A percentile compares a stretch with the other conserved stretches of the same genome.
phyloP scores from a whole-genome alignment of 2,113 vertebrate genomes.

The Toxotes chatareus region DNA sequence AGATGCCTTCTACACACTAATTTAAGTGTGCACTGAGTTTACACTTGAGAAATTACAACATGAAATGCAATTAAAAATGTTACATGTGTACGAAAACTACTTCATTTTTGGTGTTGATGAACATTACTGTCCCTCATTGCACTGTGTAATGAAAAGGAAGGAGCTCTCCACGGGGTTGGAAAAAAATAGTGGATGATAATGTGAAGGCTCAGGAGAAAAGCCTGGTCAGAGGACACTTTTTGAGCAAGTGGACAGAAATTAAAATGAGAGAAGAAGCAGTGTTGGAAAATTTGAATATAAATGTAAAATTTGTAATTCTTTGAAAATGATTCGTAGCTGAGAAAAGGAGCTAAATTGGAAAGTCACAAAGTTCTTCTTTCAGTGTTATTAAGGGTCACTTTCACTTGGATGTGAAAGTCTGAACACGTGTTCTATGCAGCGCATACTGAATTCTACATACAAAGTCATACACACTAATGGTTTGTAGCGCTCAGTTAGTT shows the following conservation, averaged over 20 bases:
- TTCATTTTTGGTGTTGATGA: constrained; percentile 1
- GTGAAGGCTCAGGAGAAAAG: neutral
- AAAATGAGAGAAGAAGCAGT: neutral
- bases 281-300: neutral
- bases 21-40: constrained; percentile 2
- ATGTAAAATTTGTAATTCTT: neutral
- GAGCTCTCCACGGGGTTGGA: too few species aligned
- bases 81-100: neutral
- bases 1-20: constrained; percentile 28
- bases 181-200: neutral
- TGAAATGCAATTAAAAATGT: neutral
- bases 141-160: constrained; percentile 1
- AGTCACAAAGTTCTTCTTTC: neutral
- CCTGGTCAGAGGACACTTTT: neutral
- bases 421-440: neutral
- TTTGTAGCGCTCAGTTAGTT: neutral
- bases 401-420: constrained; percentile 11
- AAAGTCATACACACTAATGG: too few species aligned
- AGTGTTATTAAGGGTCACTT: constrained; percentile 11
- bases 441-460: neutral
- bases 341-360: neutral
- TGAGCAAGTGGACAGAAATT: neutral
- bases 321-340: neutral
- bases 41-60: constrained; percentile 17
- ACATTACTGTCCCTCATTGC: neutral